A percentile compares a stretch with the other conserved stretches of the same genome.
Conservation (phyloP, 64 coral and sea anemone genomes). For the Actinia tenebrosa region DNA sequence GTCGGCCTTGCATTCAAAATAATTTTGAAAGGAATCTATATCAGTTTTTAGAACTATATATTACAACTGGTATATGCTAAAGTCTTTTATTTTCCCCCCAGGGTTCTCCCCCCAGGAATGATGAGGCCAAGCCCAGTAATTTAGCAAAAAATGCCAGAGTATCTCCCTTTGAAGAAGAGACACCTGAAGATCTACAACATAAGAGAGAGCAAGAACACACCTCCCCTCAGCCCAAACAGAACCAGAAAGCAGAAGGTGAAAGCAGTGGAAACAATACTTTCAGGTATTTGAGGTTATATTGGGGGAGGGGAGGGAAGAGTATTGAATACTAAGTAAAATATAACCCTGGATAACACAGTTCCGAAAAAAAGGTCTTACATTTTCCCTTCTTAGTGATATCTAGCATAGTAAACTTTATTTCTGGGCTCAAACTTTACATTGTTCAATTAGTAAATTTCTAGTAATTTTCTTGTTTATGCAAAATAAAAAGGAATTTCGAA, state of each 20-base stretch:
- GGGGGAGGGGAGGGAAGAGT: neutral
- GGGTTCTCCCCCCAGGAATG: conserved; percentile 20
- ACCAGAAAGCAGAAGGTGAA: conserved; percentile 46
- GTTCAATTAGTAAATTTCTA: no score
- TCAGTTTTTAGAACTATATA: no score
- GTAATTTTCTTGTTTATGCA: no score
- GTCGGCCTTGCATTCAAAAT: no score
- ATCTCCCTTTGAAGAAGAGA: conserved; percentile 92
- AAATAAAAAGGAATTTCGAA: no score
- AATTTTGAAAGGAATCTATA: no score
- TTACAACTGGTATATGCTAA: neutral
- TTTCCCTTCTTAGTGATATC: no score
- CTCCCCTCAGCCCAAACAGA: conserved; percentile 59
- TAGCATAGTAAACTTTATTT: no score
- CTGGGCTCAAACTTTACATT: no score
- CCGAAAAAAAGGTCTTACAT: no score
- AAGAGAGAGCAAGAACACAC: conserved; percentile 76
- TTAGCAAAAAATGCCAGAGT: conserved; percentile 46
- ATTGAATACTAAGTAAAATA: no score
- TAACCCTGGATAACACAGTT: no score
- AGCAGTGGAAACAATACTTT: conserved; percentile 62
- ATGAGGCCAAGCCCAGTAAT: conserved; percentile 37
- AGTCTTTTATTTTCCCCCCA: neutral
- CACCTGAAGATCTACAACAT: conserved; percentile 67
- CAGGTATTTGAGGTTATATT: conserved; percentile 44